These are phyloP conservation scores for Aphodius sticticus DNA, from an alignment of 2,888 invertebrate genomes.

Conservation along the genomic window DNA sequence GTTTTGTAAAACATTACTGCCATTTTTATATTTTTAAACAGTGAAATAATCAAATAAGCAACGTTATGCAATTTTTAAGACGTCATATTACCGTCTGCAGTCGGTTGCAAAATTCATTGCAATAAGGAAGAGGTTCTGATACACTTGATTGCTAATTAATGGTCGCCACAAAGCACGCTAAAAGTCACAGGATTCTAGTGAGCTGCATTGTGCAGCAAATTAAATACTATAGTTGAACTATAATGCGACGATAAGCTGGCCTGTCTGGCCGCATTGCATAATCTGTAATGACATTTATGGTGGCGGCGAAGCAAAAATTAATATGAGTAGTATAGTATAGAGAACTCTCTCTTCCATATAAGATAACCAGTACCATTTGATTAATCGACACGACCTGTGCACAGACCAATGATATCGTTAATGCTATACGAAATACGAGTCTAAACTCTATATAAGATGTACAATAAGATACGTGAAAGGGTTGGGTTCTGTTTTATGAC, in stretches of 20 bases:
- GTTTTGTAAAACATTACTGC: no score
- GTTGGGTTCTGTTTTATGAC: background rate
- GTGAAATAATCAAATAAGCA: no score
- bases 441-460: background rate
- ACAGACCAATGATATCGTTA: background rate
- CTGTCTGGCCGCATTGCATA: background rate
- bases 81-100: no score
- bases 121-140: no score
- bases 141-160: no score
- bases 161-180: no score
- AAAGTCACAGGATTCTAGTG: no score
- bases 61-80: no score
- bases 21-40: no score
- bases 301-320: background rate
- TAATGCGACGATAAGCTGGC: background rate
- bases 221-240: background rate
- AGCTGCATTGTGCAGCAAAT: background rate
- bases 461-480: no score
- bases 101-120: no score
- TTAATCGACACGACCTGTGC: background rate
- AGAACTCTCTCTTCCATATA: conserved; percentile 4
- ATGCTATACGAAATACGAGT: background rate
- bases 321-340: background rate
- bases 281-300: background rate
- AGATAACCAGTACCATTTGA: background rate